phyloP scores from a whole-genome alignment of 30 jellyfish, hydroid and myxozoan genomes.

The Calvadosia cruxmelitensis region DNA sequence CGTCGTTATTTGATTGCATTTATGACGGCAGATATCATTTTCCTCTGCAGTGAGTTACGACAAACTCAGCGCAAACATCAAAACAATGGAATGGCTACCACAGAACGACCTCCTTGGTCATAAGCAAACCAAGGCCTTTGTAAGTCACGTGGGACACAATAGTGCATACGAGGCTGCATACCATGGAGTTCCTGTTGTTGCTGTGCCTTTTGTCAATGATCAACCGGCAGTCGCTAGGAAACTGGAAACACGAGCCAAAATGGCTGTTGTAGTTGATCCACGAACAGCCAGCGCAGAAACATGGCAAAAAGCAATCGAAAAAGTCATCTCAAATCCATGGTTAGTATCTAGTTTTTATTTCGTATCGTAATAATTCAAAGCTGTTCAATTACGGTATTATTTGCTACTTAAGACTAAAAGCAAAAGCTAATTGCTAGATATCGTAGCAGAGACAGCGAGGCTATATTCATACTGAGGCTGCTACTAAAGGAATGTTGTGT shows the following conservation, averaged over 20 bases:
- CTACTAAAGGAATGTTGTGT: too few species aligned
- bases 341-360: not conserved
- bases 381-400: too few species aligned
- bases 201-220: slow-evolving; percentile 26
- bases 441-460: too few species aligned
- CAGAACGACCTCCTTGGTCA: slow-evolving; percentile 55
- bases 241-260: slow-evolving; percentile 10
- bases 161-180: slow-evolving; percentile 48
- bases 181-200: slow-evolving; percentile 47
- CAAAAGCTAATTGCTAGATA: not conserved
- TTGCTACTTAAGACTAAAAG: too few species aligned
- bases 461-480: too few species aligned
- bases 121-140: slow-evolving; percentile 26
- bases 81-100: slow-evolving; percentile 34
- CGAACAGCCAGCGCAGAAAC: slow-evolving; percentile 9
- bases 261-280: slow-evolving; percentile 25
- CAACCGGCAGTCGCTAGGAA: slow-evolving; percentile 6
- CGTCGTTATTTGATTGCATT: too few species aligned
- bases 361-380: not conserved
- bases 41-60: not conserved
- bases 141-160: slow-evolving; percentile 50
- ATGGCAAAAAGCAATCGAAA: slow-evolving; percentile 12
- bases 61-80: not conserved
- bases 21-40: too few species aligned
- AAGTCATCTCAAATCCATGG: slow-evolving; percentile 13